Evolutionary conservation across 2,888 invertebrate genomes (phyloP).

Genomic region (Ennomos erosarius): DNA sequence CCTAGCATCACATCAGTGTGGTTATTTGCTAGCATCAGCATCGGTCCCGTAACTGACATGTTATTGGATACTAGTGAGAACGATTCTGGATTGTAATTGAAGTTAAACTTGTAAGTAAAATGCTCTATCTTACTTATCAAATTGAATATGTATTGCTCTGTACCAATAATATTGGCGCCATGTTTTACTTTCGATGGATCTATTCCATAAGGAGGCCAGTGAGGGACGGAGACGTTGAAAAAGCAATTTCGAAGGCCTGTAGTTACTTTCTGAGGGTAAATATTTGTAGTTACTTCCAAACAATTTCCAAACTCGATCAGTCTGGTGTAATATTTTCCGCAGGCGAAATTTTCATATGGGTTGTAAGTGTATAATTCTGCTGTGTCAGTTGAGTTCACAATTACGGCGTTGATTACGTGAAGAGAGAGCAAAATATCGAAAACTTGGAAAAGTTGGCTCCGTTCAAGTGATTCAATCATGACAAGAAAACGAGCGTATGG

Average conservation of each 20-base stretch:
- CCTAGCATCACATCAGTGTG: constrained; percentile 47
- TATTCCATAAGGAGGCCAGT: constrained; percentile 61
- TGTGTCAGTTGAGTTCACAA: constrained; percentile 50
- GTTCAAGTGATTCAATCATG: constrained; percentile 43
- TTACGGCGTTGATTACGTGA: constrained; percentile 51
- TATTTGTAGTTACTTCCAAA: constrained; percentile 29
- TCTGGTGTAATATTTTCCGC: constrained; percentile 59
- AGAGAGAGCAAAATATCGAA: constrained; percentile 53
- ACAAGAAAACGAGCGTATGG: constrained; percentile 56
- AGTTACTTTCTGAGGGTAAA: constrained; percentile 53
- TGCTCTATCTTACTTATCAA: constrained; percentile 52
- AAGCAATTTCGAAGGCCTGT: constrained; percentile 60
- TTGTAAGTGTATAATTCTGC: constrained; percentile 61
- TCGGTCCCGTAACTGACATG: constrained; percentile 50
- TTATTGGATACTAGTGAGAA: constrained; percentile 47
- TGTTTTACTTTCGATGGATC: constrained; percentile 35
- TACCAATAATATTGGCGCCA: constrained; percentile 34
- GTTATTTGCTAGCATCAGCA: constrained; percentile 42
- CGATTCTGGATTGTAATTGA: constrained; percentile 42
- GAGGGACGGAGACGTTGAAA: constrained; percentile 49
- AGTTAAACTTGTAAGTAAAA: constrained; percentile 54
- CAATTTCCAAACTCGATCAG: constrained; percentile 59
- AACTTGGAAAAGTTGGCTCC: constrained; percentile 41
- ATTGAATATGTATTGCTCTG: constrained; percentile 52
- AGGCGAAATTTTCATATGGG: constrained; percentile 62